A percentile compares a stretch with the other conserved stretches of the same genome.
phyloP scores from a whole-genome alignment of 2,113 vertebrate genomes.

The Zosterops pallidus region DNA sequence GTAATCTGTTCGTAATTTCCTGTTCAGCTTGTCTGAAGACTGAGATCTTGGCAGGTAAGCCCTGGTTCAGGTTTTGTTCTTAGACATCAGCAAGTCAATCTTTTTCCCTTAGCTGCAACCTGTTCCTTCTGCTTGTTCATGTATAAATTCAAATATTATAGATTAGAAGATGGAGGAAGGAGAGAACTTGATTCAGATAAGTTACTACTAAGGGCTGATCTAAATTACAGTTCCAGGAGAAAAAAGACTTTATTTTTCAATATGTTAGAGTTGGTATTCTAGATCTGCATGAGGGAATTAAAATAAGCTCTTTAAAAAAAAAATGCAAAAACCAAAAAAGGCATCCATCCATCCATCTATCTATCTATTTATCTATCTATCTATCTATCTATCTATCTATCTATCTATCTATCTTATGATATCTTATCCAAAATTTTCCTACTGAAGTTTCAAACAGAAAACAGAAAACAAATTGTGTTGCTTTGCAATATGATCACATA shows the following conservation, averaged over 20 bases:
- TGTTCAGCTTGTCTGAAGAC: background rate
- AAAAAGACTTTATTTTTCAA: fast-evolving
- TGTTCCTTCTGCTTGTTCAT: background rate
- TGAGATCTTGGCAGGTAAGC: background rate
- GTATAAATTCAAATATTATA: background rate
- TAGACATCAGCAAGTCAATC: background rate
- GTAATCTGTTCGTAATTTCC: background rate
- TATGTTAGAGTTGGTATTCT: background rate
- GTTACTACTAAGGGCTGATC: background rate
- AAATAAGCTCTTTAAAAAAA: background rate
- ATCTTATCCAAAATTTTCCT: background rate
- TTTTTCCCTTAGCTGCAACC: background rate
- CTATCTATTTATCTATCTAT: background rate
- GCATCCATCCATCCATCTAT: background rate
- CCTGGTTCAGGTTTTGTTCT: background rate
- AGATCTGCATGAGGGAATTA: background rate
- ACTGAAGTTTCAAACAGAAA: background rate
- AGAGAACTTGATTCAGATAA: background rate
- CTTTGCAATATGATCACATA: background rate
- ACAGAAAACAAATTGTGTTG: background rate
- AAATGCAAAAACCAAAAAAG: background rate
- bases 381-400: background rate
- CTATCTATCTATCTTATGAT: background rate
- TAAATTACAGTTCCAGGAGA: background rate
- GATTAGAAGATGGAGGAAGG: background rate